Percentiles rank a stretch among this genome's conserved stretches.
Evolutionary conservation across 2,888 invertebrate genomes (phyloP).

Genomic region (Rhamphomyia laevipes): DNA sequence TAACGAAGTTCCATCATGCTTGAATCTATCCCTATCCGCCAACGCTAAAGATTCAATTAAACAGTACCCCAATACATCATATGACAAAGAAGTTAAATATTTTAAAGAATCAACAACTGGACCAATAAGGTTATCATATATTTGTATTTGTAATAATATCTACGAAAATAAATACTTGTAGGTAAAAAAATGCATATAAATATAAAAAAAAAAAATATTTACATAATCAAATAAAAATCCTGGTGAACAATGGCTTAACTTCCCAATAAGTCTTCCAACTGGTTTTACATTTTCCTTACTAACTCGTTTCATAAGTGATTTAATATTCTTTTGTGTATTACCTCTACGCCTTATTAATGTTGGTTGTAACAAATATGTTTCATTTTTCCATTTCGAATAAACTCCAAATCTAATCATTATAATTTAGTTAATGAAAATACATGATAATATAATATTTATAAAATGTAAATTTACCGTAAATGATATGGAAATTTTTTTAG

Average conservation of each 20-base stretch:
- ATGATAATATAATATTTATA: neutral
- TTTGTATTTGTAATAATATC: constrained; percentile 71
- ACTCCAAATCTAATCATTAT: constrained; percentile 69
- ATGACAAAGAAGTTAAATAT: constrained; percentile 86
- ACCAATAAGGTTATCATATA: constrained; percentile 86
- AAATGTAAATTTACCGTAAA: constrained; percentile 38
- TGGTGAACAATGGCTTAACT: constrained; percentile 92
- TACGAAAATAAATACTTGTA: constrained; percentile 24
- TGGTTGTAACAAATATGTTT: constrained; percentile 70
- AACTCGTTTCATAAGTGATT: constrained; percentile 92
- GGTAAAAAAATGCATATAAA: neutral
- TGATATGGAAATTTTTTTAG: constrained; percentile 79
- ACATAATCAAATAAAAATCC: constrained; percentile 94
- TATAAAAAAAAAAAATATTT: constrained; percentile 14
- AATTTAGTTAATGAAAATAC: no score
- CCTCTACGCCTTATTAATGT: constrained; percentile 72
- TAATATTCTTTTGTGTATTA: constrained; percentile 80
- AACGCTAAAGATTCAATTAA: constrained; percentile 82
- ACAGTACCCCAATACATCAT: constrained; percentile 93
- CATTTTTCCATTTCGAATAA: constrained; percentile 95
- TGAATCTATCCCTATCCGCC: constrained; percentile 63
- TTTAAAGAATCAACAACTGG: constrained; percentile 97
- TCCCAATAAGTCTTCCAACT: constrained; percentile 90
- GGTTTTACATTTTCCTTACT: constrained; percentile 98
- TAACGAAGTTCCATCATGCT: constrained; percentile 82